phyloP scores from a whole-genome alignment of 2,888 invertebrate genomes.

The Mythimna lalbum region DNA sequence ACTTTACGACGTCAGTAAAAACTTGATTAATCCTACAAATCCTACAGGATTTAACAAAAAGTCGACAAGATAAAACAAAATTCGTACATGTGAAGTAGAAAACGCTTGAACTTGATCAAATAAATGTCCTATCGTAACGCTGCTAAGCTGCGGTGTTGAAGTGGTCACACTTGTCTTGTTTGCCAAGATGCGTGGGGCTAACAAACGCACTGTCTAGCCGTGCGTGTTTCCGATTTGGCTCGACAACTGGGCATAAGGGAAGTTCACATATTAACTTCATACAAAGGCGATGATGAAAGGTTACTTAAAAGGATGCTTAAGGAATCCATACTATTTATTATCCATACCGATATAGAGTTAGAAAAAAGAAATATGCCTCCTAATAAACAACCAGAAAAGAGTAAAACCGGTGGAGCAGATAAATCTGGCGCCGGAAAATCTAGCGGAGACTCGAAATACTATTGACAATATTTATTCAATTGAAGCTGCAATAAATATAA shows the following conservation, averaged over 20 bases:
- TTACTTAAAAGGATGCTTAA: neutral
- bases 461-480: too few relatives aligned
- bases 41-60: neutral
- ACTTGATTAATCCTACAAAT: neutral
- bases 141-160: constrained; percentile 19
- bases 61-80: constrained; percentile 7
- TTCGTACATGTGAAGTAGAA: constrained; percentile 30
- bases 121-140: constrained; percentile 39
- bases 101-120: constrained; percentile 30
- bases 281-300: neutral
- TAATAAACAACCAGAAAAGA: too few relatives aligned
- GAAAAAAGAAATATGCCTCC: too few relatives aligned
- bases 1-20: too few relatives aligned
- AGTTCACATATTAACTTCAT: constrained; percentile 12
- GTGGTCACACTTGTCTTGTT: constrained; percentile 48
- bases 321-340: too few relatives aligned
- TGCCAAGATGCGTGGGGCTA: constrained; percentile 43
- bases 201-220: constrained; percentile 25
- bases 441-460: too few relatives aligned
- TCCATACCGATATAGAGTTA: too few relatives aligned
- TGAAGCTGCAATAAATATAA: neutral
- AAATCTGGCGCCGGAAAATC: too few relatives aligned
- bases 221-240: constrained; percentile 41
- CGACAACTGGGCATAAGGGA: constrained; percentile 11
- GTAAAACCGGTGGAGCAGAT: too few relatives aligned